Evolutionary conservation across 2,888 invertebrate genomes (phyloP).

Genomic region (Torymus texanus): DNA sequence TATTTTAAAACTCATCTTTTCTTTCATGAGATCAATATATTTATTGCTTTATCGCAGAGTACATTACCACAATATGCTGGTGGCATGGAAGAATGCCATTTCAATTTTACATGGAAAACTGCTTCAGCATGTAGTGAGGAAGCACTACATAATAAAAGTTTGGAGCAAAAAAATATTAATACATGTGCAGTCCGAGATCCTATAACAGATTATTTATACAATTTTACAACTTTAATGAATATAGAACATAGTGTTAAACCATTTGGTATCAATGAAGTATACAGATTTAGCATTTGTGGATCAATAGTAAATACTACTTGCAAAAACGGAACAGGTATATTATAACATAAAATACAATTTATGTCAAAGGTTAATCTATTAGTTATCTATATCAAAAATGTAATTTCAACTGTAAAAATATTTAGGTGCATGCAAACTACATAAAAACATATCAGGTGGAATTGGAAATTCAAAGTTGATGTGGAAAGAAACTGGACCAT

Average conservation of each 20-base stretch:
- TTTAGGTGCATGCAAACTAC: constrained; percentile 65
- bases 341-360: not conserved
- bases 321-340: constrained; percentile 60
- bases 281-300: constrained; percentile 65
- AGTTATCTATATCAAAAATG: constrained; percentile 8
- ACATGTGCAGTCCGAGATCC: constrained; percentile 67
- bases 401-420: constrained; percentile 25
- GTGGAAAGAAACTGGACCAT: constrained; percentile 68
- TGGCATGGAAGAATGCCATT: constrained; percentile 63
- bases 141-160: constrained; percentile 62
- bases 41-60: constrained; percentile 59
- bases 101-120: constrained; percentile 67
- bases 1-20: not conserved
- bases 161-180: constrained; percentile 53
- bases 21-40: not conserved
- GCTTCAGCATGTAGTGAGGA: constrained; percentile 66
- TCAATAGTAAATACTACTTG: constrained; percentile 59
- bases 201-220: constrained; percentile 62
- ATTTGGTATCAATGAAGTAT: constrained; percentile 56
- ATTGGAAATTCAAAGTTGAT: constrained; percentile 65
- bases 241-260: constrained; percentile 52
- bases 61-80: constrained; percentile 63
- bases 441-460: constrained; percentile 63
- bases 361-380: not conserved
- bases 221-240: constrained; percentile 64